A percentile compares a stretch with the other conserved stretches of the same genome.
Evolutionary conservation across 2,888 invertebrate species (phyloP).

Genomic region (Thalpophila matura): DNA sequence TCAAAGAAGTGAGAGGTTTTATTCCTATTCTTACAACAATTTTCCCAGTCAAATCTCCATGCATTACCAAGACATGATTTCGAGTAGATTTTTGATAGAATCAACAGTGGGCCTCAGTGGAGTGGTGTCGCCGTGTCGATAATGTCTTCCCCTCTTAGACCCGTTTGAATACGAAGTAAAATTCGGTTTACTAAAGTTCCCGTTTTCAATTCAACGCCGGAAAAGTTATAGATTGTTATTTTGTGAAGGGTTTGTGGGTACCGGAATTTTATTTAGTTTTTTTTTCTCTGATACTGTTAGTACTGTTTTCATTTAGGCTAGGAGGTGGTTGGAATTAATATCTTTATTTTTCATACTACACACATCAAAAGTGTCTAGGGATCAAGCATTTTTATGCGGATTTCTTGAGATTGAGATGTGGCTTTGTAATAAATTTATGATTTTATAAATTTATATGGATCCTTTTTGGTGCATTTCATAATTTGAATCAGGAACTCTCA

Average conservation of each 20-base stretch:
- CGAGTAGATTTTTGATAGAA: slow-evolving; percentile 88
- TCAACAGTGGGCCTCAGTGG: slow-evolving; percentile 82
- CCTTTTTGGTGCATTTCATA: too few species aligned
- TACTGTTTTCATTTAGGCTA: slow-evolving; percentile 16
- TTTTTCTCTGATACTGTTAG: slow-evolving; percentile 20
- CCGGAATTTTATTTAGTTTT: slow-evolving; percentile 67
- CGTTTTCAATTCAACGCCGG: slow-evolving; percentile 75
- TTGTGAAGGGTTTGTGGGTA: slow-evolving; percentile 77
- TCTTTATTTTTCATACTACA: too few species aligned
- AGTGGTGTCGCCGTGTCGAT: slow-evolving; percentile 85
- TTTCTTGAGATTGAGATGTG: too few species aligned
- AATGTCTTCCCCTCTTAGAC: slow-evolving; percentile 83
- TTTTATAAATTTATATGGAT: too few species aligned
- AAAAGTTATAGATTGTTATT: slow-evolving; percentile 88
- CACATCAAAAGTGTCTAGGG: too few species aligned
- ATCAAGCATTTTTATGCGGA: too few species aligned
- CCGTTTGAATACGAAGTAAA: slow-evolving; percentile 85
- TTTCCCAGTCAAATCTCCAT: slow-evolving; percentile 47
- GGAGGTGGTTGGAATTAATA: not conserved
- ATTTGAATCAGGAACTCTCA: too few species aligned
- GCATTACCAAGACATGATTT: slow-evolving; percentile 67
- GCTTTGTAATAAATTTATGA: too few species aligned
- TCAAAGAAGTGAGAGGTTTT: too few species aligned
- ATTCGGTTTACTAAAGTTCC: slow-evolving; percentile 86
- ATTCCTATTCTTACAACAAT: not conserved